These are phyloP conservation scores for Homalodisca vitripennis DNA, from an alignment of 1,140 invertebrate genomes.

Conservation along the genomic window DNA sequence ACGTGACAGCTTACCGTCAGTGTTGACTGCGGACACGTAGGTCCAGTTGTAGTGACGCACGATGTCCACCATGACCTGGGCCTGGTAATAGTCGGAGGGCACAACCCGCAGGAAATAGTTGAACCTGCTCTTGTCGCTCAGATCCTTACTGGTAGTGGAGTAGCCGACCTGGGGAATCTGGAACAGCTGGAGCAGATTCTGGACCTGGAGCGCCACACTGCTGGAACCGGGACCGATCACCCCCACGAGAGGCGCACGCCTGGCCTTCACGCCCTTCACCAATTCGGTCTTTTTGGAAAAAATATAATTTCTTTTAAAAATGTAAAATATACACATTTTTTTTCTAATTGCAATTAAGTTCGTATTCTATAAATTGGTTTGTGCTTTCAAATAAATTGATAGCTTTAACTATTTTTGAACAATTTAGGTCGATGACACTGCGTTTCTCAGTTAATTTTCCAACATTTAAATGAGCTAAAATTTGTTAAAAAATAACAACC, in stretches of 20 bases:
- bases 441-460: too few species aligned
- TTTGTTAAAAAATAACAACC: too few species aligned
- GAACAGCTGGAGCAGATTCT: conserved; percentile 69
- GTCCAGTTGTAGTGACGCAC: conserved; percentile 77
- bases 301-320: too few species aligned
- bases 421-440: too few species aligned
- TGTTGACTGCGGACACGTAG: conserved; percentile 79
- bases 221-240: conserved; percentile 70
- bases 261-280: neutral
- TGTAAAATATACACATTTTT: too few species aligned
- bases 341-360: too few species aligned
- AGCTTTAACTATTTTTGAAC: too few species aligned
- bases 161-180: conserved; percentile 63
- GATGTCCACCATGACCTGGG: conserved; percentile 71
- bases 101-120: conserved; percentile 80
- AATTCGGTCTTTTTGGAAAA: neutral
- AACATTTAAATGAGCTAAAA: too few species aligned
- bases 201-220: conserved; percentile 69
- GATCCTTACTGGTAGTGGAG: conserved; percentile 73
- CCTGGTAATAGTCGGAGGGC: conserved; percentile 79
- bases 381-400: too few species aligned
- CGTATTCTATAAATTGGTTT: too few species aligned
- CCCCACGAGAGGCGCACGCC: conserved; percentile 60
- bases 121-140: conserved; percentile 76
- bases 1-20: conserved; percentile 77